Evolutionary conservation across 2,797 vertebrate species (phyloP).

Genomic region (Spheniscus humboldti): DNA sequence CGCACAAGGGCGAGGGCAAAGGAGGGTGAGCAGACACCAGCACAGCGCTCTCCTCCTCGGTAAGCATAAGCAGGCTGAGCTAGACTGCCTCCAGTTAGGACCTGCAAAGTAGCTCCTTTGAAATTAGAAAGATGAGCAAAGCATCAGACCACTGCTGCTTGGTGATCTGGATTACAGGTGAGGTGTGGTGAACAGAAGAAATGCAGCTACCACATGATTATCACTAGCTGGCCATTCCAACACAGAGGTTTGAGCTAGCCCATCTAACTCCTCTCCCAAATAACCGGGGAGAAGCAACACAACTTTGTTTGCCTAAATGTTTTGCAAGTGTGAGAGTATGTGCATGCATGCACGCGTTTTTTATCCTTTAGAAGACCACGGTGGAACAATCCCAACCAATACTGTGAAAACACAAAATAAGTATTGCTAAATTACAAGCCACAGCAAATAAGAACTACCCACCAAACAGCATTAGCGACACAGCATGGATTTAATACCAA

Average conservation of each 20-base stretch:
- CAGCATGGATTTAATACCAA: neutral
- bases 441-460: neutral
- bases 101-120: neutral
- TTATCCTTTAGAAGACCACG: neutral
- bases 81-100: neutral
- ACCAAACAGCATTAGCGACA: neutral
- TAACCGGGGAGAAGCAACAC: neutral
- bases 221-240: neutral
- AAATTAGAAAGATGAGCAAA: neutral
- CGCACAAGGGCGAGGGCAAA: fast-evolving
- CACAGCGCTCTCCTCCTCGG: fast-evolving
- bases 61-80: neutral
- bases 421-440: neutral
- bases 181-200: neutral
- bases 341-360: neutral
- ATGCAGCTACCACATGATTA: neutral
- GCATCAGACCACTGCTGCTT: neutral
- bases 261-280: neutral
- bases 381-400: neutral
- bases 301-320: neutral
- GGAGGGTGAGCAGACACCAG: neutral
- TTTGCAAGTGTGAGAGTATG: neutral
- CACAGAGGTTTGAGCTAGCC: neutral
- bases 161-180: neutral
- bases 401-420: neutral